Evolutionary conservation across 2,113 vertebrate species (phyloP), one percentile per base, ranked within the genome.

Genomic region (Cichladusa arquata): DNA sequence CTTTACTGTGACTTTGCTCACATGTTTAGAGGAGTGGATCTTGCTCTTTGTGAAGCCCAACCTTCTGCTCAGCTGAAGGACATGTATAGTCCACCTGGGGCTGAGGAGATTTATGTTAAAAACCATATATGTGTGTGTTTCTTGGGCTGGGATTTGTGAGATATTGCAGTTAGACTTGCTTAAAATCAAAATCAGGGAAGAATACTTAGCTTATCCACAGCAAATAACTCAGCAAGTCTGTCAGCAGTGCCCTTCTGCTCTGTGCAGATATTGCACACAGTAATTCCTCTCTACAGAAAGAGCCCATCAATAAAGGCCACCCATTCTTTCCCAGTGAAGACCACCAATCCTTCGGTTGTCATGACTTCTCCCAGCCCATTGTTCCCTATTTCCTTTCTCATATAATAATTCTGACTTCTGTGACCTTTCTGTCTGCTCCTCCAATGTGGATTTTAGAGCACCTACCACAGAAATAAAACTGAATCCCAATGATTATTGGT

Each of bases 301-400:
- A 80, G 47, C 80, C 77, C 61, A 65, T 84, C 81, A 70, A 31
- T 82, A 74, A 97, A 91, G 93, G 91, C 81, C 88, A 92, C 70
- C 64, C 85, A 79, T 76, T 95, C 96, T 86, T 89, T 93, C 53
- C 34, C 84, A 58, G 66, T 47, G 79, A 87, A 95, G 97, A 95
- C 77, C 82, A 95, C 76, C 87, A 96, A 81, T 77, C 66, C 90
- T 92, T 66, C 22, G 23, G 95, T 77, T 94, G 90, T 86, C 89
- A 91, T 19, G 53, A 81, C 82, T 93, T 69, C 53, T 91, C 73
- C 61, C 29, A 90, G 47, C 44, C 71, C 56, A 86, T 97, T 97
- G 93, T 97, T 97, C 72, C 60, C 73, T 7, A 57, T 94, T 98
- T 97, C 93, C 97, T 97, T 96, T 98, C 95, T 94, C 92, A 91